phyloP scores from a whole-genome alignment of 2,113 vertebrate species.

The Ctenodactylus gundi region DNA sequence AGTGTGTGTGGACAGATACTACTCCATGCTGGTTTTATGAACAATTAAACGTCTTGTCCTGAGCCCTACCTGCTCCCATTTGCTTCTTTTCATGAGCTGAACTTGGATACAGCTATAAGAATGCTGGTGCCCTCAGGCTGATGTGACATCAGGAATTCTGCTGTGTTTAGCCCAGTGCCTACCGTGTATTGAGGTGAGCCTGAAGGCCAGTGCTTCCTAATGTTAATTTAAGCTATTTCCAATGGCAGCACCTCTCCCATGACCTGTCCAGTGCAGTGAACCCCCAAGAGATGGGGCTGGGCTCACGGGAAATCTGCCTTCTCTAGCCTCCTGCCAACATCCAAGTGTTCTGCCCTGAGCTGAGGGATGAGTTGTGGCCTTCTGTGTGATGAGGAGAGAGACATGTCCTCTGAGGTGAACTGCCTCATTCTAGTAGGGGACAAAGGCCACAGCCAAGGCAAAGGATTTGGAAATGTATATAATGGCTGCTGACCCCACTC shows the following conservation, averaged over 20 bases:
- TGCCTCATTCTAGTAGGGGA: background rate
- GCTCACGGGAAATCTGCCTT: background rate
- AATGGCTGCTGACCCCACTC: background rate
- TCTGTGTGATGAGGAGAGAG: background rate
- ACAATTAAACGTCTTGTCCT: conserved; percentile 13
- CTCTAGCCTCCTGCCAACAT: background rate
- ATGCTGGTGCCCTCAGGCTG: background rate
- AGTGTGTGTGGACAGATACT: background rate
- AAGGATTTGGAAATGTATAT: background rate
- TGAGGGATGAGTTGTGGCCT: background rate
- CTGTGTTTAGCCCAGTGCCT: fast-evolving
- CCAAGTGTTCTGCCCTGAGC: background rate
- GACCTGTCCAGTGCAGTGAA: background rate
- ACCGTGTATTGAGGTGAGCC: fast-evolving
- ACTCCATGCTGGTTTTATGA: background rate
- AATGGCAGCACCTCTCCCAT: background rate
- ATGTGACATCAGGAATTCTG: background rate
- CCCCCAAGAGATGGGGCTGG: background rate
- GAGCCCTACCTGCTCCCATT: background rate
- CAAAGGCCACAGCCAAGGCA: background rate
- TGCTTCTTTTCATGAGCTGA: background rate
- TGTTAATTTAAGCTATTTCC: background rate
- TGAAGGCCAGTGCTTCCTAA: background rate
- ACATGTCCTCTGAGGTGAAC: background rate
- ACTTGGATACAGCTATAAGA: background rate